A percentile compares a stretch with the other conserved stretches of the same genome.
Conservation (phyloP, 2,888 invertebrate species). For the Tryphoninae sp. region DNA sequence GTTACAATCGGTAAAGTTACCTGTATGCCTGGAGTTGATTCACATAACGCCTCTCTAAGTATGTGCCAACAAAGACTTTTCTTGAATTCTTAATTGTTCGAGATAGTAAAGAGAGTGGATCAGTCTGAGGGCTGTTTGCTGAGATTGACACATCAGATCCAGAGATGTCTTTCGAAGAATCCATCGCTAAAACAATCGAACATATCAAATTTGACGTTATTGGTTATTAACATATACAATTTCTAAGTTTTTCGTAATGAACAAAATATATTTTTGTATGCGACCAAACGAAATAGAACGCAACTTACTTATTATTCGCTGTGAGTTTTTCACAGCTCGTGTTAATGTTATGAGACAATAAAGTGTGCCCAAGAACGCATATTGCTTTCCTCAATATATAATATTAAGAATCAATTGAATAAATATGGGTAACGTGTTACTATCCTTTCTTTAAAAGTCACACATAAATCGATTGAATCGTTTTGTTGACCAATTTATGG, state of each 20-base stretch:
- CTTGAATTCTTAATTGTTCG: constrained; percentile 54
- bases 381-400: not conserved
- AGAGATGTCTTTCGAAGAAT: constrained; percentile 38
- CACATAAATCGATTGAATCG: constrained; percentile 7
- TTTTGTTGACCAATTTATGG: not conserved
- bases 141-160: not conserved
- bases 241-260: too few species aligned
- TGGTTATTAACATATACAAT: too few species aligned
- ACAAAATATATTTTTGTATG: too few species aligned
- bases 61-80: constrained; percentile 72
- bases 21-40: constrained; percentile 68
- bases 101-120: constrained; percentile 40
- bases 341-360: constrained; percentile 6
- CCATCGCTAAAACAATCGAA: constrained; percentile 26
- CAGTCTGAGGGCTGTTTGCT: constrained; percentile 1
- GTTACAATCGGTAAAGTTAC: constrained; percentile 56
- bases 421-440: not conserved
- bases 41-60: constrained; percentile 71
- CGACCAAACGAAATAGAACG: too few species aligned
- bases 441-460: not conserved
- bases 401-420: not conserved
- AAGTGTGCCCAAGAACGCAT: not conserved
- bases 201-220: not conserved
- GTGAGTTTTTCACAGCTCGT: not conserved
- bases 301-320: not conserved